Conservation (phyloP, 1,140 invertebrate genomes). For the Bombyx mori region ASM3026992v2 NC_085131.1:5529501-5530000, state of each 20-base stretch:
- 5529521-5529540: too few relatives aligned
- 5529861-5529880: slow-evolving; percentile 98
- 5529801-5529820: slow-evolving; percentile 98
- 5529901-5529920: slow-evolving; percentile 88
- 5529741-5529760: slow-evolving; percentile 99
- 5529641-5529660: too few relatives aligned
- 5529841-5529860: slow-evolving; percentile 99
- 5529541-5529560: too few relatives aligned
- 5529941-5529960: too few relatives aligned
- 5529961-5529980: neutral
- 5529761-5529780: slow-evolving; percentile 99
- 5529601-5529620: too few relatives aligned
- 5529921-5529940: too few relatives aligned
- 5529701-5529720: neutral
- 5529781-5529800: slow-evolving; percentile 99
- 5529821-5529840: slow-evolving; percentile 98
- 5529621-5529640: too few relatives aligned
- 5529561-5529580: too few relatives aligned
- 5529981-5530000: neutral
- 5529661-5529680: too few relatives aligned
- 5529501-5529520: too few relatives aligned
- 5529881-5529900: slow-evolving; percentile 99
- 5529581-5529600: too few relatives aligned
- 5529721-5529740: slow-evolving; percentile 99
- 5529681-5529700: too few relatives aligned